Base-by-base conservation (phyloP, 2,888 invertebrate species). In the Cynaeus angustus region DNA sequence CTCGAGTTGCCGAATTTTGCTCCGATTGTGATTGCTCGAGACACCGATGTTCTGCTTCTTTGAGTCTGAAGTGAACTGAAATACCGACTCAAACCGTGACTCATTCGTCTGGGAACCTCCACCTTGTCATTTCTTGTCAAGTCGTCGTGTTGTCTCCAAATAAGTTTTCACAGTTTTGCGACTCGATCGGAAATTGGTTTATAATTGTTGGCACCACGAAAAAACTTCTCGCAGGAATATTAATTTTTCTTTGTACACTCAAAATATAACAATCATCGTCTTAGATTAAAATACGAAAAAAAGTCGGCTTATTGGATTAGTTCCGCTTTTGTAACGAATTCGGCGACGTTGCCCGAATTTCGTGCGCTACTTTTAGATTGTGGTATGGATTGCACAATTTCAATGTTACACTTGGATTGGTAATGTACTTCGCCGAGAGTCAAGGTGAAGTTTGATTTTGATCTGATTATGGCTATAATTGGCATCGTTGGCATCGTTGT, bases 11-110 rank as follows among this genome's bases (percentile, higher is more conserved):
- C 2, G 33, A 33, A 33, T 33, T 33, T 33, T 33, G 33, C 9
- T n/a, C n/a, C 6, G 33, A 33, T 33, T n/a, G 21, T 21, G 21
- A 21, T 21, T 21, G 21, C 21, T 4, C 21, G 21, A 1, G 21
- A 33, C n/a, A 33, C 10, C 13, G n/a, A n/a, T 41, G 41, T 41
- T 41, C 55, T 55, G 55, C 55, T 55, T 55, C 55, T 55, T n/a
- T 38, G 33, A 33, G 33, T 16, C 16, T 14, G 38, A 41, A 53
- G 12, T 53, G 28, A 53, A 28, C 33, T 53, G 28, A 33, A 53
- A 53, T 53, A 33, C 10, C 33, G 13, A 53, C 8, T 53, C 33
- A 14, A 55, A 38, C 37, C 16, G 55, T 38, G 55, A 55, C 14
- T 38, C 38, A 55, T 55, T 33, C 14, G 55, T 38, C 55, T 55